phyloP scores from a whole-genome alignment of 2,888 invertebrate species.

The Anagyrus pseudococci region DNA sequence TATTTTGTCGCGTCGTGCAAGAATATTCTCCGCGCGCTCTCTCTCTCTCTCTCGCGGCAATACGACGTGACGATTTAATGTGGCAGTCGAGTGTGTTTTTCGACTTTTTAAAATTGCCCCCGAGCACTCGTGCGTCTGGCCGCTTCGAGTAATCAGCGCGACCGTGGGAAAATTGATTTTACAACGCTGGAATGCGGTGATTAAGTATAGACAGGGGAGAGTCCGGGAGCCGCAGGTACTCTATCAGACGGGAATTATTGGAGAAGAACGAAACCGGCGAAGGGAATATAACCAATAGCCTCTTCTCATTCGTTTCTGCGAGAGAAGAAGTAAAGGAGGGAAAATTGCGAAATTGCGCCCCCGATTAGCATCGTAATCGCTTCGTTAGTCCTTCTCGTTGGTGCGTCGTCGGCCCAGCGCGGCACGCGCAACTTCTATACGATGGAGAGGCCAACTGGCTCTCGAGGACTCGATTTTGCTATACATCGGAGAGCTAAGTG shows the following conservation, averaged over 20 bases:
- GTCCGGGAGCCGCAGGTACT: background rate
- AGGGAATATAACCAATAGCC: background rate
- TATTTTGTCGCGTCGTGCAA: too few relatives aligned
- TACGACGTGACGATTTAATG: too few relatives aligned
- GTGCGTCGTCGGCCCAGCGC: background rate
- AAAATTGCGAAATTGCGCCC: slow-evolving; percentile 37
- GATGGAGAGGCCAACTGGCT: background rate
- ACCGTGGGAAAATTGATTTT: too few relatives aligned
- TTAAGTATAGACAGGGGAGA: too few relatives aligned
- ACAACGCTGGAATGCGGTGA: too few relatives aligned
- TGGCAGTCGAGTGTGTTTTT: too few relatives aligned
- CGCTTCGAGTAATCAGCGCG: background rate
- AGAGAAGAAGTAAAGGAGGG: background rate
- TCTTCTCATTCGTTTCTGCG: slow-evolving; percentile 11
- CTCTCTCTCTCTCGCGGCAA: too few relatives aligned
- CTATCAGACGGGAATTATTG: slow-evolving; percentile 6
- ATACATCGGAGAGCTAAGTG: background rate
- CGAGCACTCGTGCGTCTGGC: too few relatives aligned
- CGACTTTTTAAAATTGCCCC: too few relatives aligned
- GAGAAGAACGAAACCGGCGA: background rate
- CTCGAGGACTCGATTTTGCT: background rate
- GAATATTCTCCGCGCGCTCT: too few relatives aligned
- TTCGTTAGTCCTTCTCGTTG: slow-evolving; percentile 24
- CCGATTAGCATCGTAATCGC: slow-evolving; percentile 37
- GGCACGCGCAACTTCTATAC: background rate